Percentiles rank a stretch among this genome's conserved stretches.
Evolutionary conservation across 2,888 invertebrate species (phyloP).

Genomic region (Hydraecia micacea): DNA sequence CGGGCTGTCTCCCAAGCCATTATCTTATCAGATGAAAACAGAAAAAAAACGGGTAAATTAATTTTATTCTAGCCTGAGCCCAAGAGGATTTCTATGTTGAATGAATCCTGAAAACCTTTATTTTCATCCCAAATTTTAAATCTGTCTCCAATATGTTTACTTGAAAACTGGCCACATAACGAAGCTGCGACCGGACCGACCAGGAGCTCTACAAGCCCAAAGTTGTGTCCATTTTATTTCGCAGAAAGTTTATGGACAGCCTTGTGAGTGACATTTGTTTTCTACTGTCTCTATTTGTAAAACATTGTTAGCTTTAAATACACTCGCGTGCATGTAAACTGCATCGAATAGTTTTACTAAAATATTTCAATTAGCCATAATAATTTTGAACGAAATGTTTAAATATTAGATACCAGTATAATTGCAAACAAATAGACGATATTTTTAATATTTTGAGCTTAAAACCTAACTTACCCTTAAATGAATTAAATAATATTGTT

Average conservation of each 20-base stretch:
- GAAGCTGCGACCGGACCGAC: background rate
- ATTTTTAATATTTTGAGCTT: slow-evolving; percentile 48
- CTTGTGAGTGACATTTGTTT: background rate
- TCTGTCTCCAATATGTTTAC: too few relatives aligned
- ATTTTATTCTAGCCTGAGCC: background rate
- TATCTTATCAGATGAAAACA: background rate
- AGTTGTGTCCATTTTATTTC: background rate
- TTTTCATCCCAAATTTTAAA: background rate
- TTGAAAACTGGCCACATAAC: too few relatives aligned
- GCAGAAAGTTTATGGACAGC: background rate
- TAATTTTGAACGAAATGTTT: slow-evolving; percentile 41
- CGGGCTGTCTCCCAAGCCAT: background rate
- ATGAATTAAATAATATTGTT: slow-evolving; percentile 57
- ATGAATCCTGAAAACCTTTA: background rate
- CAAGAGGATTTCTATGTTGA: background rate
- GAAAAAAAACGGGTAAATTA: background rate
- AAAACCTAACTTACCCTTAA: slow-evolving; percentile 31
- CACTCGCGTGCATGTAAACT: slow-evolving; percentile 54
- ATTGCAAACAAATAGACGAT: slow-evolving; percentile 47
- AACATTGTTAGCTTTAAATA: slow-evolving; percentile 53
- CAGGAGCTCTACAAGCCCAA: background rate
- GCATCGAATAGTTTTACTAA: slow-evolving; percentile 55
- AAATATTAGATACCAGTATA: slow-evolving; percentile 42
- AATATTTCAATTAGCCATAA: slow-evolving; percentile 55
- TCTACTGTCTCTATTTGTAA: slow-evolving; percentile 57